phyloP scores from a whole-genome alignment of 2,113 vertebrate genomes.

The Plestiodon gilberti region DNA sequence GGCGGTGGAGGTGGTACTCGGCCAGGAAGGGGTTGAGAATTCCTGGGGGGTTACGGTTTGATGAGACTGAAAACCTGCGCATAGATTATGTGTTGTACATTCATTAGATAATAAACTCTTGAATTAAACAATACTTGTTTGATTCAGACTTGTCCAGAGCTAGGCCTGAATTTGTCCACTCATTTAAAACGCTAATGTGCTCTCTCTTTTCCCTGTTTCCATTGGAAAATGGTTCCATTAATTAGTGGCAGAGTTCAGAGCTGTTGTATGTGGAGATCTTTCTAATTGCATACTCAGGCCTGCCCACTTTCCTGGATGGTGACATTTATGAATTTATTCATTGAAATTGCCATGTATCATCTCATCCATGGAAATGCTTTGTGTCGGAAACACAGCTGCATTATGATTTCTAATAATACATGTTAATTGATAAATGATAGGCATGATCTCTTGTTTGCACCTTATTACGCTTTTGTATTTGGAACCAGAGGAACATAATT shows the following conservation, averaged over 20 bases:
- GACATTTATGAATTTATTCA: conserved; percentile 59
- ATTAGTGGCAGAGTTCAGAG: conserved; percentile 61
- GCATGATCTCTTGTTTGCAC: conserved; percentile 51
- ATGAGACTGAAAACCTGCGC: background rate
- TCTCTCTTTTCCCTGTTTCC: background rate
- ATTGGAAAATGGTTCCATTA: conserved; percentile 54
- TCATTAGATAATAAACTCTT: conserved; percentile 11
- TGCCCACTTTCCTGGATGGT: conserved; percentile 56
- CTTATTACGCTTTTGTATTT: conserved; percentile 53
- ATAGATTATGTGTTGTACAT: background rate
- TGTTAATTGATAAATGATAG: conserved; percentile 72
- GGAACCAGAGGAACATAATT: conserved; percentile 19
- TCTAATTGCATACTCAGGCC: conserved; percentile 58
- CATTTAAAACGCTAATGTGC: conserved; percentile 1
- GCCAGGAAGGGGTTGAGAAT: no score
- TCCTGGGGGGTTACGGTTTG: conserved; percentile 7
- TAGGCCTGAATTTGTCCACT: background rate
- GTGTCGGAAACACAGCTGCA: conserved; percentile 59
- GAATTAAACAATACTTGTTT: conserved; percentile 28
- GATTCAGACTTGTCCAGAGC: conserved; percentile 7
- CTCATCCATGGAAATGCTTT: conserved; percentile 64
- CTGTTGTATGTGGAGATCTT: conserved; percentile 38
- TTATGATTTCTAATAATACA: conserved; percentile 69
- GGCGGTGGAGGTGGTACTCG: no score
- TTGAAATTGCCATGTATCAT: conserved; percentile 63